These are phyloP conservation scores for Anthopleura sola DNA, from an alignment of 64 coral and sea anemone species.

Conservation along the genomic window DNA sequence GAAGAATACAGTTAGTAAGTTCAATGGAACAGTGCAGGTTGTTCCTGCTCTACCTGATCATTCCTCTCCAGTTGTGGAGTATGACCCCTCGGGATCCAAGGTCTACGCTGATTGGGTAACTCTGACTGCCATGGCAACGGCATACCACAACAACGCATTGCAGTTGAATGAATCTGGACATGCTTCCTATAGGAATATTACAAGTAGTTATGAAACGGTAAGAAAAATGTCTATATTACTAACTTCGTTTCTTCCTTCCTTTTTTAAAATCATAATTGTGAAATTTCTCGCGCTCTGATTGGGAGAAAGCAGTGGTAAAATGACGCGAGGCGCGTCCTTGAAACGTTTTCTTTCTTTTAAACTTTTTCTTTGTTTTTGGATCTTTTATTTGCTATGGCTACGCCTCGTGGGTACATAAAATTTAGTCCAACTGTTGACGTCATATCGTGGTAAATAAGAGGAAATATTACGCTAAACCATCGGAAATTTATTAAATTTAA, in stretches of 20 bases:
- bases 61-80: slow-evolving; percentile 54
- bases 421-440: too few species aligned
- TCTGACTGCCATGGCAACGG: slow-evolving; percentile 71
- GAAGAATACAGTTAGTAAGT: slow-evolving; percentile 27
- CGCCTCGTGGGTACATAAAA: too few species aligned
- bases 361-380: too few species aligned
- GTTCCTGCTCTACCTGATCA: slow-evolving; percentile 11
- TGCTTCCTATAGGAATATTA: slow-evolving; percentile 65
- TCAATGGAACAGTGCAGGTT: slow-evolving; percentile 71
- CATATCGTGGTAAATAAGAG: too few species aligned
- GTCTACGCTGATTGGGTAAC: slow-evolving; percentile 62
- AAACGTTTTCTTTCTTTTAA: too few species aligned
- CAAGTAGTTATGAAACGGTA: slow-evolving; percentile 73
- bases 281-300: too few species aligned
- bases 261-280: too few species aligned
- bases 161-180: slow-evolving; percentile 54
- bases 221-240: neutral
- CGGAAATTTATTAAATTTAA: too few species aligned
- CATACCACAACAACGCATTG: slow-evolving; percentile 30
- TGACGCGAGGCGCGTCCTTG: too few species aligned
- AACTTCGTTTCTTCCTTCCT: neutral
- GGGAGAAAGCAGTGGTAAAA: too few species aligned
- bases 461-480: too few species aligned
- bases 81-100: slow-evolving; percentile 34
- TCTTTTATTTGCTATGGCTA: too few species aligned